Evolutionary conservation across 2,113 vertebrate species (phyloP).

Genomic region (Athene cunicularia): DNA sequence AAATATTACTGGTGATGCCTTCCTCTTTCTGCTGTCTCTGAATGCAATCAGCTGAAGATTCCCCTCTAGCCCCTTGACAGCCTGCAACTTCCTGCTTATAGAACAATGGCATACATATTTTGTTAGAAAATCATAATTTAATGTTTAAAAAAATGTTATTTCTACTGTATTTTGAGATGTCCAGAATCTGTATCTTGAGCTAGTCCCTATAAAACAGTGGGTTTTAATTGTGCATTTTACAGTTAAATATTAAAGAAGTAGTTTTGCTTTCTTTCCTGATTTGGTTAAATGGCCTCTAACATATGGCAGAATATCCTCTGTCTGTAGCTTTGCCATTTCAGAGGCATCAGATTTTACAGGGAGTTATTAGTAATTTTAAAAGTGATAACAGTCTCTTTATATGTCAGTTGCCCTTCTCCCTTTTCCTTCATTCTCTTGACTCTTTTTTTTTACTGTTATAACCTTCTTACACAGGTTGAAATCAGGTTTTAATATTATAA

Average conservation of each 20-base stretch:
- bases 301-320: not conserved
- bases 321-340: not conserved
- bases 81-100: not conserved
- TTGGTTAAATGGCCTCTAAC: not conserved
- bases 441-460: not conserved
- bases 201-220: not conserved
- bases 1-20: not conserved
- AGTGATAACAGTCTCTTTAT: not conserved
- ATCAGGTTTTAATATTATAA: not conserved
- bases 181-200: not conserved
- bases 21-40: not conserved
- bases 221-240: not conserved
- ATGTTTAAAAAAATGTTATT: accelerated
- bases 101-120: accelerated
- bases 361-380: not conserved
- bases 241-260: not conserved
- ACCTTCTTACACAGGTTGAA: not conserved
- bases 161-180: not conserved
- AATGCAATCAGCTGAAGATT: not conserved
- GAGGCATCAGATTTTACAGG: not conserved
- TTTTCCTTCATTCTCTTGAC: not conserved
- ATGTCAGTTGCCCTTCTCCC: not conserved
- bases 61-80: not conserved
- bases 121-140: not conserved
- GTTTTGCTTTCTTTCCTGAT: not conserved